Evolutionary conservation across 2,888 invertebrate genomes (phyloP), one percentile per base, ranked within the genome.

Genomic region (Noctua pronuba): DNA sequence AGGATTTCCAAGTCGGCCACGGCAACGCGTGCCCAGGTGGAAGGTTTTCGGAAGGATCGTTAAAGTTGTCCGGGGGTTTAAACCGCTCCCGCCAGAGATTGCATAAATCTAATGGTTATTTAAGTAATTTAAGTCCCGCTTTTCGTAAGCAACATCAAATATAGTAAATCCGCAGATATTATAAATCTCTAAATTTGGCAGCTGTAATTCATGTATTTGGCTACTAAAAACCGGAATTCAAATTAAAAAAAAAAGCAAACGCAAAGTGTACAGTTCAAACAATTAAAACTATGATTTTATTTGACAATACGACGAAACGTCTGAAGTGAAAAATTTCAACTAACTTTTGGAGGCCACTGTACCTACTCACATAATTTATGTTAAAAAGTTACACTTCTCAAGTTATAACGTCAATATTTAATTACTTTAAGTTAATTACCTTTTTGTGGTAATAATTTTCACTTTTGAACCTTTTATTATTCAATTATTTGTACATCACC

Each of bases 401-500:
- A 80, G 64, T 68, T 64, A 35, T 49, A 74, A 46, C 68, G 35
- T 74, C 74, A 80, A 80, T 80, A 68, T 79, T 80, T 68, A 41
- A 80, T 74, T 68, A 79, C 46, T 35, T n/a, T 65, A 58, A 80
- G 55, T 80, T 75, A 80, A 80, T 80, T 80, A 58, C 68, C 75
- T 46, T 67, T 71, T 76, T 71, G 81, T 55, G 80, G 80, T 68
- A 67, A 82, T 82, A 77, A 82, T 77, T 73, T 73, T 55, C 49
- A 65, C 58, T 71, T 81, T 62, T 62, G 31, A 69, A 66, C 82
- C 72, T 82, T 67, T 69, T 73, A 82, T 70, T 78, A 82, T 82
- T 82, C 73, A 82, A 78, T 83, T 82, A 82, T 83, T 82, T 58
- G 70, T 67, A 78, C 49, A 77, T 73, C 73, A 82, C 60, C 72